Percentiles rank a stretch among this genome's conserved stretches.
Conservation (phyloP, 2,888 invertebrate species). For the Antheraea yamamai region DNA sequence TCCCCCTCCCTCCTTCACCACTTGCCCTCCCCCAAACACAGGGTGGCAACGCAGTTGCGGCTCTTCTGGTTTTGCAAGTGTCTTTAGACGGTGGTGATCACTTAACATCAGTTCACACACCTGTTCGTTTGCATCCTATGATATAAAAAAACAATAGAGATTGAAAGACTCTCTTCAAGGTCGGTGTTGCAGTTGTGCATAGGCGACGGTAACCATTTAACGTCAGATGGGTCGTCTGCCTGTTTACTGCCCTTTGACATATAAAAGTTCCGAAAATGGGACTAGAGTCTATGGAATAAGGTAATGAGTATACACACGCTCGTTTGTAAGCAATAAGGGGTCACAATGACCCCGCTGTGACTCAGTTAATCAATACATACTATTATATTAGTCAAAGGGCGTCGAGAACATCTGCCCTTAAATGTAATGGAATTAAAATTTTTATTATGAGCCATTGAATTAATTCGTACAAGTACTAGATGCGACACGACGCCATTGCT, state of each 20-base stretch:
- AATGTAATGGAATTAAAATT: conserved; percentile 11
- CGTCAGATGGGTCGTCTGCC: too few relatives aligned
- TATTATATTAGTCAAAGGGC: conserved; percentile 14
- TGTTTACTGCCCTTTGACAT: not conserved
- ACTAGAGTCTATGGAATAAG: not conserved
- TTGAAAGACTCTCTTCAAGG: too few relatives aligned
- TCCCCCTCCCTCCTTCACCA: too few relatives aligned
- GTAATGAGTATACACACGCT: not conserved
- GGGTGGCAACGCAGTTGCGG: too few relatives aligned
- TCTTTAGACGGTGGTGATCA: too few relatives aligned
- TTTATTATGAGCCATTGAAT: conserved; percentile 3
- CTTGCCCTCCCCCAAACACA: too few relatives aligned
- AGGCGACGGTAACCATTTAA: too few relatives aligned
- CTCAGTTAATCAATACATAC: conserved; percentile 4
- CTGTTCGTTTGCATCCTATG: too few relatives aligned
- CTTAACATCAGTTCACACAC: too few relatives aligned
- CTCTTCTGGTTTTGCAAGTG: too few relatives aligned
- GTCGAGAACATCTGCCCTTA: conserved; percentile 13
- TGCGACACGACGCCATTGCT: not conserved
- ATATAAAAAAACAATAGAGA: too few relatives aligned
- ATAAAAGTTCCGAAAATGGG: not conserved
- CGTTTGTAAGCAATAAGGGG: conserved; percentile 1
- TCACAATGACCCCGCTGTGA: conserved; percentile 3
- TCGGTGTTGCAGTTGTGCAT: too few relatives aligned
- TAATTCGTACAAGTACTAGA: not conserved